Conservation (phyloP, 92 coral and sea anemone genomes). For the Phenganax subtilis region DNA sequence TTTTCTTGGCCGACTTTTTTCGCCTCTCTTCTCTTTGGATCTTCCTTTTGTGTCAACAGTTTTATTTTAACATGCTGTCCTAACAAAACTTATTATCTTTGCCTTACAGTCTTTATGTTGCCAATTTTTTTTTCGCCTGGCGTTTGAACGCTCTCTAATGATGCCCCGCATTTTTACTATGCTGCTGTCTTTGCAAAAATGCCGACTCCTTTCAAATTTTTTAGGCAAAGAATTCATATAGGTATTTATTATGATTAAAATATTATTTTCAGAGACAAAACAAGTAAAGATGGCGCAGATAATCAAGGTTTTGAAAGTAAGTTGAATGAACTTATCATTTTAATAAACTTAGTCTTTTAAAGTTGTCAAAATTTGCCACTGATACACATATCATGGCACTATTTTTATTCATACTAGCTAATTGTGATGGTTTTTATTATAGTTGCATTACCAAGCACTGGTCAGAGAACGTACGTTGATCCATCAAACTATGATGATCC, state of each 20-base stretch:
- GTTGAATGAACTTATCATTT: too few species aligned
- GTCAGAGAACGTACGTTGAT: conserved; percentile 74
- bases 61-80: too few species aligned
- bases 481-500: conserved; percentile 93
- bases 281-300: neutral
- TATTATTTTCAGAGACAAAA: neutral
- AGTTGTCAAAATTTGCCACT: neutral
- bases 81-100: too few species aligned
- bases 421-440: neutral
- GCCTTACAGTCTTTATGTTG: too few species aligned
- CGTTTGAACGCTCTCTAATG: too few species aligned
- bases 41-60: too few species aligned
- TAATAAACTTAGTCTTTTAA: neutral
- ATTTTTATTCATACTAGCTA: neutral
- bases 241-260: neutral
- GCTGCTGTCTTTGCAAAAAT: neutral
- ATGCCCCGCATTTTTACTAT: too few species aligned
- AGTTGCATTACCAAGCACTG: conserved; percentile 53
- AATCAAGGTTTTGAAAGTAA: conserved; percentile 4
- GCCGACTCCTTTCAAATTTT: neutral
- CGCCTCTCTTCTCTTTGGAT: too few species aligned
- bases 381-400: neutral
- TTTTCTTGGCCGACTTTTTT: too few species aligned
- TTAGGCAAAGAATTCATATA: neutral
- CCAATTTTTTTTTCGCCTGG: too few species aligned